A percentile compares a stretch with the other conserved stretches of the same genome.
Evolutionary conservation across 2,113 vertebrate genomes (phyloP).

Genomic region (Prolemur simus): DNA sequence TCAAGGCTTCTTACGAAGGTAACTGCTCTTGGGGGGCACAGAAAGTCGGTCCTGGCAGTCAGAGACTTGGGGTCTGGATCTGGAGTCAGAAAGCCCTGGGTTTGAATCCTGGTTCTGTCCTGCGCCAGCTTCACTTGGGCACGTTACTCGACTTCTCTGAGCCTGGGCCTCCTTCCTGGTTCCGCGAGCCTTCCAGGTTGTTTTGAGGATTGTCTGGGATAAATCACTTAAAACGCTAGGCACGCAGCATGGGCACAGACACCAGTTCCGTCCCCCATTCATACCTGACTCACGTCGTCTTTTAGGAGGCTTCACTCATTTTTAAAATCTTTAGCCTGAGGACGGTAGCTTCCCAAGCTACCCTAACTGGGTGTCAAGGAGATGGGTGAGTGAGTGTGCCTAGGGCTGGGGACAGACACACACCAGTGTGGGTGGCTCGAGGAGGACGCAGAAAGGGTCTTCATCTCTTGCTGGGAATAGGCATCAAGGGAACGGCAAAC

Average conservation of each 20-base stretch:
- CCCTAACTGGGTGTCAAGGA: neutral
- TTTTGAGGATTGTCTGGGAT: neutral
- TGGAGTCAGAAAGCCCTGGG: neutral
- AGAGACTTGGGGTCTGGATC: neutral
- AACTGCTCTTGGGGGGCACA: constrained; percentile 8
- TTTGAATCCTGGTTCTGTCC: neutral
- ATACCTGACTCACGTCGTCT: neutral
- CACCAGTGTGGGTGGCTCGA: neutral
- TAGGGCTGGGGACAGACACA: neutral
- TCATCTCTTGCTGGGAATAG: neutral
- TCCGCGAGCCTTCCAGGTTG: neutral
- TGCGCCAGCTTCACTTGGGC: neutral
- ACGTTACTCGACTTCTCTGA: neutral
- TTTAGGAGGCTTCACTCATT: neutral
- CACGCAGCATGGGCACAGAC: neutral
- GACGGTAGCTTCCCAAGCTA: neutral
- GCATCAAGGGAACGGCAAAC: neutral
- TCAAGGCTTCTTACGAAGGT: constrained; percentile 98
- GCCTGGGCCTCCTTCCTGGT: neutral
- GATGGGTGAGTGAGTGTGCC: neutral
- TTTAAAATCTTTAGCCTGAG: neutral
- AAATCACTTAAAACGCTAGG: neutral
- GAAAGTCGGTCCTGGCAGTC: neutral
- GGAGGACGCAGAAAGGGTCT: neutral
- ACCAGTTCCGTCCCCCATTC: neutral